phyloP scores from a whole-genome alignment of 2,888 invertebrate genomes.

The Lycophotia porphyrea region DNA sequence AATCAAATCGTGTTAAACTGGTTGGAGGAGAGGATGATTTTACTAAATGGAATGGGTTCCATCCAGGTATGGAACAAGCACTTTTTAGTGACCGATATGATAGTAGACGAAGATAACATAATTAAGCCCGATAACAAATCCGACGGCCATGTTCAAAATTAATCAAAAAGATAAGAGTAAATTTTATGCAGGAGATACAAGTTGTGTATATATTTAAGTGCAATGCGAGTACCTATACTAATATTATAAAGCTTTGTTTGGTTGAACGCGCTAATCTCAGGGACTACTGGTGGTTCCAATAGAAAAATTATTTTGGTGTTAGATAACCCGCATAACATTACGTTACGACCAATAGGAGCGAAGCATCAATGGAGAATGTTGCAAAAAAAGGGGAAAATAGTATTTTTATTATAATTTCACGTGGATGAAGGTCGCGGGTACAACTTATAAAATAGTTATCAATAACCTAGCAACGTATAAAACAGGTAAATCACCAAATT shows the following conservation, averaged over 20 bases:
- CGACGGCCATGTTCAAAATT: not conserved
- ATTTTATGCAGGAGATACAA: not conserved
- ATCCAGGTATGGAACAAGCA: not conserved
- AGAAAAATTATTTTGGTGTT: too few relatives aligned
- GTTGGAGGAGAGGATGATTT: not conserved
- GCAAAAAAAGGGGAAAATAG: too few relatives aligned
- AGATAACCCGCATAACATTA: too few relatives aligned
- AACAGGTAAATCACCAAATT: not conserved
- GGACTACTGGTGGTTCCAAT: too few relatives aligned
- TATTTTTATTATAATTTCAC: too few relatives aligned
- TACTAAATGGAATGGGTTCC: not conserved
- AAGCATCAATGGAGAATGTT: too few relatives aligned
- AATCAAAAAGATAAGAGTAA: not conserved
- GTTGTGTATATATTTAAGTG: not conserved
- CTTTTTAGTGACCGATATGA: not conserved
- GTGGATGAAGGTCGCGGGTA: too few relatives aligned
- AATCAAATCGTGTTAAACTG: not conserved
- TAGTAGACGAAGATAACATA: not conserved
- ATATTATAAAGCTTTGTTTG: too few relatives aligned
- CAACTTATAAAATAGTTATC: too few relatives aligned
- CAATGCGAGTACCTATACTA: not conserved
- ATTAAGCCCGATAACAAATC: constrained; percentile 1
- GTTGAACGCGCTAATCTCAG: too few relatives aligned
- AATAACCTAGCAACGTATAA: not conserved
- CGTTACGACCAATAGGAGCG: too few relatives aligned